phyloP scores from a whole-genome alignment of 2,113 vertebrate species.

The Lampris incognitus region DNA sequence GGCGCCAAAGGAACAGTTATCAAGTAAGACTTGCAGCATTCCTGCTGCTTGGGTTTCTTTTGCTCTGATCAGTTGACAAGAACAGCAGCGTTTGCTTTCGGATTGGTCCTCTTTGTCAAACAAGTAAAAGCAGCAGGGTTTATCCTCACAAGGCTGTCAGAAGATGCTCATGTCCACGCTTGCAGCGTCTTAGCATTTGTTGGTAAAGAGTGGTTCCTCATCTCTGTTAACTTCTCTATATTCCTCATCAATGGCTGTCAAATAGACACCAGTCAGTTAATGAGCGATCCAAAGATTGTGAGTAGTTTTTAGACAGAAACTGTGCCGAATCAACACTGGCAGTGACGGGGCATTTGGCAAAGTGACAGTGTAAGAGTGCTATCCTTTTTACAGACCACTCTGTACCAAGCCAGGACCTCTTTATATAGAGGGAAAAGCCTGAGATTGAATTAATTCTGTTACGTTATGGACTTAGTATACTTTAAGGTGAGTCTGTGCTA shows the following conservation, averaged over 20 bases:
- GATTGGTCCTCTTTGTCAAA: constrained; percentile 51
- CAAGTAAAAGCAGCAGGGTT: constrained; percentile 86
- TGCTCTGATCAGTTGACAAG: too few species aligned
- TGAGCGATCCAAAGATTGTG: constrained; percentile 24
- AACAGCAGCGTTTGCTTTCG: too few species aligned
- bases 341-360: constrained; percentile 20
- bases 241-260: too few species aligned
- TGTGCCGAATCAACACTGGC: constrained; percentile 44
- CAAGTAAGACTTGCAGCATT: constrained; percentile 85
- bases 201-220: not conserved
- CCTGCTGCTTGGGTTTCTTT: not conserved
- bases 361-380: not conserved
- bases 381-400: constrained; percentile 13
- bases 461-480: not conserved
- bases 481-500: not conserved
- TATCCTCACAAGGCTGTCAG: not conserved
- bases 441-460: constrained; percentile 2
- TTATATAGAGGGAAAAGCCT: constrained; percentile 20
- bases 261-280: not conserved
- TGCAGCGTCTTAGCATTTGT: not conserved
- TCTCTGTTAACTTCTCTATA: not conserved
- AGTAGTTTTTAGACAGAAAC: constrained; percentile 24
- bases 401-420: constrained; percentile 8
- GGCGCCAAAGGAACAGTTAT: constrained; percentile 99
- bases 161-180: not conserved